Evolutionary conservation across 2,888 invertebrate species (phyloP).

Genomic region (Stenurella melanura): DNA sequence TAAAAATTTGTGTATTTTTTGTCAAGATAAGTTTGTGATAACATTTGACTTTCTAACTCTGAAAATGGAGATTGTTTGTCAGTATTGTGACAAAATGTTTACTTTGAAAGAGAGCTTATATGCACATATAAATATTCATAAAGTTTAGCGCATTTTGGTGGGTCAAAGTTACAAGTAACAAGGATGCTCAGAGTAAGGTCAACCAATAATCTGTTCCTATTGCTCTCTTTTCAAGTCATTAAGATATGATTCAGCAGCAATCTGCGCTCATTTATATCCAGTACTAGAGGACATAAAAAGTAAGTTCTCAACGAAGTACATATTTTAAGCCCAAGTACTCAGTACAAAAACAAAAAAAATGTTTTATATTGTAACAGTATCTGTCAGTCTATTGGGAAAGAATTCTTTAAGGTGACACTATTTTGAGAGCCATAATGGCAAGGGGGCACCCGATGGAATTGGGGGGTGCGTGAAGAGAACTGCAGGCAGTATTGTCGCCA

Average conservation of each 20-base stretch:
- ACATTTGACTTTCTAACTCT: too few species aligned
- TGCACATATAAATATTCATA: background rate
- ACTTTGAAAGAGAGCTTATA: too few species aligned
- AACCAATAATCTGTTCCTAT: background rate
- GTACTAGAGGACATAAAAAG: background rate
- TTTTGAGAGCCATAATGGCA: slow-evolving; percentile 3
- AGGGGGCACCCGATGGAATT: background rate
- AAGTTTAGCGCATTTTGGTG: background rate
- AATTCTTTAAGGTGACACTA: background rate
- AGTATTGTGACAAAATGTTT: too few species aligned
- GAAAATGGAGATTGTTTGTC: too few species aligned
- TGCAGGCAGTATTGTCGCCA: background rate
- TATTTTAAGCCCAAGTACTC: background rate
- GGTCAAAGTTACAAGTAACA: background rate
- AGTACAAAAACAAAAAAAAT: too few species aligned
- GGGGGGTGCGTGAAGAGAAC: background rate
- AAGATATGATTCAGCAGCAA: background rate
- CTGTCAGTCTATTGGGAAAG: too few species aligned
- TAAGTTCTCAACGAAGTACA: background rate
- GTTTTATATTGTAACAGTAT: too few species aligned
- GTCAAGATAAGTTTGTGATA: too few species aligned
- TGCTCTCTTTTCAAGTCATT: slow-evolving; percentile 2
- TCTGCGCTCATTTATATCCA: background rate
- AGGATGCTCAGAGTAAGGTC: background rate
- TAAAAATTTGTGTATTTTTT: too few species aligned